phyloP scores from a whole-genome alignment of 1,140 invertebrate species.

The Drosophila miranda region DNA sequence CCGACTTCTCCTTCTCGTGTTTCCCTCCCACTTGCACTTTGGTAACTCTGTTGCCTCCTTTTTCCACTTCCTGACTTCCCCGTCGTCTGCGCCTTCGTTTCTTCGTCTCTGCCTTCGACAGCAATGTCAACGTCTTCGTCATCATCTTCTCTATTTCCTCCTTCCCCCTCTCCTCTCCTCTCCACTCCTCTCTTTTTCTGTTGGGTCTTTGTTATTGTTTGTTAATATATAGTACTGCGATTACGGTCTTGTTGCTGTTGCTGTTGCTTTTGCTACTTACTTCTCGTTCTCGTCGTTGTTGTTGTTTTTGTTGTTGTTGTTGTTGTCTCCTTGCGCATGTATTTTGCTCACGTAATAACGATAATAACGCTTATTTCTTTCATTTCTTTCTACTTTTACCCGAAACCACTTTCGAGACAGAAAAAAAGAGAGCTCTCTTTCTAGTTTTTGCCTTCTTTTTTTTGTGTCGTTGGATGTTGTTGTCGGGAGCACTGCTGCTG shows the following conservation, averaged over 20 bases:
- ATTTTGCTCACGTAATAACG: conserved; percentile 63
- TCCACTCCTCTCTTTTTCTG: neutral
- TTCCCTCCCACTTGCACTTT: conserved; percentile 51
- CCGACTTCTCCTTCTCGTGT: too few relatives aligned
- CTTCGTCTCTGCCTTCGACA: conserved; percentile 14
- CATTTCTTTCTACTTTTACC: conserved; percentile 52
- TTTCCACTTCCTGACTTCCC: neutral
- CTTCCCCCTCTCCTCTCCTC: neutral
- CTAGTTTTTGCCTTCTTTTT: conserved; percentile 7
- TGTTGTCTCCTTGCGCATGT: conserved; percentile 42
- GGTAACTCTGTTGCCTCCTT: conserved; percentile 44
- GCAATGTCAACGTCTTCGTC: conserved; percentile 35
- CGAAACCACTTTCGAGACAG: conserved; percentile 40
- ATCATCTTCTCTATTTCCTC: conserved; percentile 11
- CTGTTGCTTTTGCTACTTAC: conserved; percentile 23
- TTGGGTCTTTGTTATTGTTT: conserved; percentile 46
- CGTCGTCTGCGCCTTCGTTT: conserved; percentile 4
- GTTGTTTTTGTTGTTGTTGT: conserved; percentile 4
- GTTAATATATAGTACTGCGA: conserved; percentile 59
- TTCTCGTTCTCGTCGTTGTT: neutral
- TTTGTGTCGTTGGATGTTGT: conserved; percentile 27
- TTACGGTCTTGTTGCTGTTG: conserved; percentile 3
- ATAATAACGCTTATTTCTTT: conserved; percentile 66
- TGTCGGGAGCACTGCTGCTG: conserved; percentile 1
- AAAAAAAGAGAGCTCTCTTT: conserved; percentile 14